phyloP scores from a whole-genome alignment of 2,888 invertebrate genomes.

The Copidosoma aretas region DNA sequence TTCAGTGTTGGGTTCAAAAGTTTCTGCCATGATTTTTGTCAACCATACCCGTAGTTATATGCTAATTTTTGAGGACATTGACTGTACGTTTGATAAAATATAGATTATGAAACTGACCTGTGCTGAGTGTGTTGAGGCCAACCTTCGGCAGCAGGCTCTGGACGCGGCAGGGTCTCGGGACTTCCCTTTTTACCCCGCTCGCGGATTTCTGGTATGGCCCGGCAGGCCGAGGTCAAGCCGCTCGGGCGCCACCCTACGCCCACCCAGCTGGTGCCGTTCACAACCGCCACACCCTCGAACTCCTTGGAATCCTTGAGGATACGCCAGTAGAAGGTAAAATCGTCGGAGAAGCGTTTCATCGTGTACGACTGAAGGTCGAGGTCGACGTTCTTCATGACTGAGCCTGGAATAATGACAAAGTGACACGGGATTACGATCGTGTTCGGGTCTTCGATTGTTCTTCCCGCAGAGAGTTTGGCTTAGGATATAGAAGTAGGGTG shows the following conservation, averaged over 20 bases:
- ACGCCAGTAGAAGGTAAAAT: slow-evolving; percentile 84
- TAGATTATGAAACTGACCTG: slow-evolving; percentile 41
- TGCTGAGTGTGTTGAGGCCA: slow-evolving; percentile 59
- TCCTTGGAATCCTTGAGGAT: slow-evolving; percentile 83
- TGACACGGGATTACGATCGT: slow-evolving; percentile 24
- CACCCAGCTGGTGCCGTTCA: slow-evolving; percentile 82
- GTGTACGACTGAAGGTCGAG: slow-evolving; percentile 77
- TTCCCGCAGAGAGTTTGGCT: background rate
- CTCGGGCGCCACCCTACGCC: slow-evolving; percentile 92
- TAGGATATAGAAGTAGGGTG: background rate
- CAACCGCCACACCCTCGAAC: slow-evolving; percentile 84
- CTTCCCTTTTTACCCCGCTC: slow-evolving; percentile 55
- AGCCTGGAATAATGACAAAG: slow-evolving; percentile 65
- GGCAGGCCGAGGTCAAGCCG: slow-evolving; percentile 76
- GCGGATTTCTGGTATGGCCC: slow-evolving; percentile 77
- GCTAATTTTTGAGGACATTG: too few relatives aligned
- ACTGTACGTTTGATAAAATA: too few relatives aligned
- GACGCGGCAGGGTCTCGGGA: slow-evolving; percentile 61
- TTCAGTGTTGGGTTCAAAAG: too few relatives aligned
- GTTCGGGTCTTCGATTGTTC: background rate
- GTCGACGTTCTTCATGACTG: slow-evolving; percentile 76
- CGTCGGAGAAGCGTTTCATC: slow-evolving; percentile 74
- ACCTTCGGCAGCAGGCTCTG: slow-evolving; percentile 60
- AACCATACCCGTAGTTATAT: too few relatives aligned
- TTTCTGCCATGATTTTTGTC: too few relatives aligned